A percentile compares a stretch with the other conserved stretches of the same genome.
Conservation (phyloP, 2,888 invertebrate species). For the Scelioninae gen. 1 region DNA sequence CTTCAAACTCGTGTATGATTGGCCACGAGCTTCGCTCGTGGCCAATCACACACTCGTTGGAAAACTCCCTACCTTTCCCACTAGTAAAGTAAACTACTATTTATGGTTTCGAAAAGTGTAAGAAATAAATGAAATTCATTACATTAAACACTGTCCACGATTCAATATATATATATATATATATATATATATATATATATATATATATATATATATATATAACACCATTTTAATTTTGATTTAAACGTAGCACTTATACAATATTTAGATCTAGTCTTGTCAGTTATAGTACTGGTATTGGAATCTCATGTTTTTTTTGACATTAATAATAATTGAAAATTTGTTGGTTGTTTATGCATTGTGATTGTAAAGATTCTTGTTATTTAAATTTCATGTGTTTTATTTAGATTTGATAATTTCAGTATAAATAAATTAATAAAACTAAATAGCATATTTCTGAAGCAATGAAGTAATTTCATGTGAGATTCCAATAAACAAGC, state of each 20-base stretch:
- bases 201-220: too few relatives aligned
- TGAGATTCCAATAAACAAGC: constrained; percentile 4
- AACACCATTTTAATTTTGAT: constrained; percentile 44
- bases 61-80: too few relatives aligned
- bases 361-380: too few relatives aligned
- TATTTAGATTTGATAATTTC: too few relatives aligned
- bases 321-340: neutral
- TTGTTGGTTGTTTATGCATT: neutral
- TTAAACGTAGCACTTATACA: constrained; percentile 27
- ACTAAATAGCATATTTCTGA: neutral
- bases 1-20: too few relatives aligned
- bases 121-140: constrained; percentile 6
- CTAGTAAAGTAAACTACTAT: too few relatives aligned
- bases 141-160: constrained; percentile 49
- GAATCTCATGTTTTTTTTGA: constrained; percentile 8
- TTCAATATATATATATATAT: too few relatives aligned
- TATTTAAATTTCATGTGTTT: too few relatives aligned
- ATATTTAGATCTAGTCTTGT: constrained; percentile 60
- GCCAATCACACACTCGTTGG: too few relatives aligned
- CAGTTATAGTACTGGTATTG: constrained; percentile 56
- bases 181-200: too few relatives aligned
- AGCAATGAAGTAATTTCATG: neutral
- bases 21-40: too few relatives aligned
- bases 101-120: constrained; percentile 12
- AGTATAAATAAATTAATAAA: too few relatives aligned